Conservation (phyloP, 2,113 vertebrate genomes). For the Gulo gulo region DNA sequence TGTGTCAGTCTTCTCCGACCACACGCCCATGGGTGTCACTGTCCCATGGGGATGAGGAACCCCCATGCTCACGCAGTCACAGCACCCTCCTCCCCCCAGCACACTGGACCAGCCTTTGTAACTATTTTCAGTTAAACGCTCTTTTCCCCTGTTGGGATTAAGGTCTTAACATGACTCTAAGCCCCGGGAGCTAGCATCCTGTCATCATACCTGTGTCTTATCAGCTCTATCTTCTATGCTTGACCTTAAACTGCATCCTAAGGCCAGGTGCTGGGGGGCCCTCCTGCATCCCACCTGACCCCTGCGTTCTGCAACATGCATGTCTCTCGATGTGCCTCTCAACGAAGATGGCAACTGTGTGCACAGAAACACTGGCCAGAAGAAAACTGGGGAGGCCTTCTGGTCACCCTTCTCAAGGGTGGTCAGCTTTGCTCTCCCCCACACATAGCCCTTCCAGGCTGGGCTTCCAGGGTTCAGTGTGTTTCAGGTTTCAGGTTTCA, state of each 20-base stretch:
- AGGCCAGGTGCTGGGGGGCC: background rate
- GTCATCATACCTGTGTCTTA: background rate
- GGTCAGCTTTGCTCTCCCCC: background rate
- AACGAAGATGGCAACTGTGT: background rate
- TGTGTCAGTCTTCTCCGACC: rapidly evolving
- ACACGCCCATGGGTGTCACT: rapidly evolving
- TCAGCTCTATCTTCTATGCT: no score
- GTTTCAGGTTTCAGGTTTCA: background rate
- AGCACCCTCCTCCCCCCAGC: rapidly evolving
- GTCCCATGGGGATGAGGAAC: background rate
- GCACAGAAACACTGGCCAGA: rapidly evolving
- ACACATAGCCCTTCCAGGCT: background rate
- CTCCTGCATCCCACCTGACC: background rate
- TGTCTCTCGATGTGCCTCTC: rapidly evolving
- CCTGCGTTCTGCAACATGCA: rapidly evolving
- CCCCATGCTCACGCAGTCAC: rapidly evolving
- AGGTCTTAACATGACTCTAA: background rate
- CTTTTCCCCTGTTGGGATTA: background rate
- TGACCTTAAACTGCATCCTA: background rate
- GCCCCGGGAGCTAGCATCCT: background rate
- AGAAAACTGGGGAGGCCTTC: background rate
- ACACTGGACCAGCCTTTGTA: background rate
- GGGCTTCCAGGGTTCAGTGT: background rate
- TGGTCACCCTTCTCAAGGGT: background rate
- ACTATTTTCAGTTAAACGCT: background rate